phyloP scores from a whole-genome alignment of 64 coral and sea anemone genomes.

The Montipora cactus region DNA sequence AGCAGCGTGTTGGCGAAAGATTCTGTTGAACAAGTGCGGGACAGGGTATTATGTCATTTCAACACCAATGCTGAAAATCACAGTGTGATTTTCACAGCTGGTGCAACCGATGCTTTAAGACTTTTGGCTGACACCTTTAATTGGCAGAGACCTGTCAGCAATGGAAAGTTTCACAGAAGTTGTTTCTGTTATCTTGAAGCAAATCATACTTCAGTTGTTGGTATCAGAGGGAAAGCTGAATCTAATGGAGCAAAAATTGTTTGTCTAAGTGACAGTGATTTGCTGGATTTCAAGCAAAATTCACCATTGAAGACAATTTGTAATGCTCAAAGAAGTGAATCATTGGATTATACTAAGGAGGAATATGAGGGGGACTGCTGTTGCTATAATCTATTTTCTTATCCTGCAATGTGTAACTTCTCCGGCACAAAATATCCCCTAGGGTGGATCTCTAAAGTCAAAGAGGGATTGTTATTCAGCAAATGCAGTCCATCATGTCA shows the following conservation, averaged over 20 bases:
- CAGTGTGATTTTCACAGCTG: slow-evolving; percentile 88
- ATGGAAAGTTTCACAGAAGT: slow-evolving; percentile 27
- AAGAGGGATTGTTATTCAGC: slow-evolving; percentile 38
- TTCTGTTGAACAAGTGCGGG: slow-evolving; percentile 76
- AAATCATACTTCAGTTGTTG: slow-evolving; percentile 98
- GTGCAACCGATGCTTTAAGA: slow-evolving; percentile 85
- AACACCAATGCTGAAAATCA: slow-evolving; percentile 85
- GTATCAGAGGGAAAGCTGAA: slow-evolving; percentile 84
- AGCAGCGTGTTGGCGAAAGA: slow-evolving; percentile 83
- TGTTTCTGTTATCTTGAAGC: slow-evolving; percentile 86
- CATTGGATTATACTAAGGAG: not conserved
- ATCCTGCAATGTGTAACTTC: slow-evolving; percentile 96
- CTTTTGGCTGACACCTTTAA: slow-evolving; percentile 89
- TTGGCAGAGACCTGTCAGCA: slow-evolving; percentile 36
- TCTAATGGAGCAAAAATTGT: slow-evolving; percentile 63
- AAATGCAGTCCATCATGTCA: slow-evolving; percentile 3
- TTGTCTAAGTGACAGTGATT: slow-evolving; percentile 69
- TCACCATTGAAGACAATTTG: not conserved
- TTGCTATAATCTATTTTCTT: slow-evolving; percentile 83
- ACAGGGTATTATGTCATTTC: slow-evolving; percentile 79
- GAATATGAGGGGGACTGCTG: not conserved
- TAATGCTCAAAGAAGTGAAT: not conserved
- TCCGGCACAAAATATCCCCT: slow-evolving; percentile 92
- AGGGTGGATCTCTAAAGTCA: slow-evolving; percentile 66
- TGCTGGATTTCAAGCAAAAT: not conserved